Base-by-base conservation (phyloP, 2,888 invertebrate species). In the Polydrusus cervinus region DNA sequence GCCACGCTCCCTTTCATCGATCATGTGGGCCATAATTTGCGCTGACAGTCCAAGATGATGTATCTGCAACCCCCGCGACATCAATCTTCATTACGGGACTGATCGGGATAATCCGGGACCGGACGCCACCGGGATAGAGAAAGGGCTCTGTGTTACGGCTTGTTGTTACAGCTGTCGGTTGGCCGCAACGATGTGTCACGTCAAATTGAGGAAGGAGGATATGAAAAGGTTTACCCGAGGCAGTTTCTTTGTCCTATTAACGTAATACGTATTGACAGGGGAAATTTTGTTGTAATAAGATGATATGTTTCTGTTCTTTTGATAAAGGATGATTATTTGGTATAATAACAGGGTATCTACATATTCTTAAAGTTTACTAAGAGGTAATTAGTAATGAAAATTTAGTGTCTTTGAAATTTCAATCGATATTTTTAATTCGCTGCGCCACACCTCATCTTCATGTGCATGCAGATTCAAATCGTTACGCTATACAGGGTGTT, bases 31-130 rank as follows among this genome's bases (percentile, higher is more conserved):
- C 53, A 53, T 62, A 71, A 62, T 62, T 61, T 62, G 71, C 62
- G 64, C 61, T 20, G 71, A 71, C 71, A 71, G 71, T 49, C 71
- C 60, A 71, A 71, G 71, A 71, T 71, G 71, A 71, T 71, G 51
- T 71, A 71, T 71, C 60, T 49, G 62, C 61, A 61, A 71, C 71
- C 71, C 71, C 49, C 62, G 53, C 51, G 47, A 62, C 62, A 71
- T 71, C 71, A 71, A 71, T 71, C 71, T 71, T 71, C 71, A 71
- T 71, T 71, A 71, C 57, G 57, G 57, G 57, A 14, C 57, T 55
- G 57, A 68, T 68, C 68, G 55, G 57, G 68, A 68, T 68, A 68
- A 68, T 68, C 68, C 68, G 53, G 68, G 68, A 68, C 13, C 38
- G 51, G 66, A 49, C 66, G 34, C 25, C 47, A 38, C 10, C 38